These are phyloP conservation scores for Tenualosa ilisha DNA, from an alignment of 2,797 vertebrate species.

Conservation along the genomic window DNA sequence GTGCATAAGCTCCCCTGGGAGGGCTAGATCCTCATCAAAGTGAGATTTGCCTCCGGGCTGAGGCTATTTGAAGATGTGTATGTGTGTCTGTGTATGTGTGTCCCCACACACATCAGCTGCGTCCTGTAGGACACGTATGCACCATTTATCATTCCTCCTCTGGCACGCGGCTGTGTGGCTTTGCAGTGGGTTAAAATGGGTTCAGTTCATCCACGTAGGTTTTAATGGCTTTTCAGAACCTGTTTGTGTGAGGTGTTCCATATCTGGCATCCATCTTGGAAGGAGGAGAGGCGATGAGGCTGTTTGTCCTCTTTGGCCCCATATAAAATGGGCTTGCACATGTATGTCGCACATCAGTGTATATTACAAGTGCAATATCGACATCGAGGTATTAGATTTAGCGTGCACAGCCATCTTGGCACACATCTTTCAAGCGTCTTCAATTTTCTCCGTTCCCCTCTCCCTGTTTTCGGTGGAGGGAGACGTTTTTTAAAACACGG, in stretches of 20 bases:
- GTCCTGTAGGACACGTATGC: neutral
- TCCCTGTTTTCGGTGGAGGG: neutral
- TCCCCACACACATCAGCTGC: neutral
- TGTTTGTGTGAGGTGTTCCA: neutral
- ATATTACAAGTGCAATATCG: neutral
- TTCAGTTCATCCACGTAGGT: neutral
- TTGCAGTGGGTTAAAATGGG: neutral
- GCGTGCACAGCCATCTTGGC: neutral
- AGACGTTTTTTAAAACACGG: constrained; percentile 22
- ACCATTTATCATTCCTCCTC: neutral
- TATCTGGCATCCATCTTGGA: neutral
- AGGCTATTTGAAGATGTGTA: neutral
- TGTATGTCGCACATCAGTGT: neutral
- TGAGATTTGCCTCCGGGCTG: neutral
- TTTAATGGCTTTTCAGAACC: neutral
- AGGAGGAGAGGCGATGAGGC: neutral
- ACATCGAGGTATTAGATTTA: neutral
- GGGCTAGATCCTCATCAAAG: neutral
- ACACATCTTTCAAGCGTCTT: neutral
- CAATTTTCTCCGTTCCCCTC: neutral
- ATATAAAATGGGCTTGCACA: neutral
- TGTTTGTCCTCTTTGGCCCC: neutral
- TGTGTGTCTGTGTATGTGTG: too few relatives aligned
- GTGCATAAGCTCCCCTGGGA: neutral
- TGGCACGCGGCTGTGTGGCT: neutral